A percentile compares a stretch with the other conserved stretches of the same genome.
Evolutionary conservation across 2,888 invertebrate species (phyloP).

Genomic region (Cataglyphis altisquamis): DNA sequence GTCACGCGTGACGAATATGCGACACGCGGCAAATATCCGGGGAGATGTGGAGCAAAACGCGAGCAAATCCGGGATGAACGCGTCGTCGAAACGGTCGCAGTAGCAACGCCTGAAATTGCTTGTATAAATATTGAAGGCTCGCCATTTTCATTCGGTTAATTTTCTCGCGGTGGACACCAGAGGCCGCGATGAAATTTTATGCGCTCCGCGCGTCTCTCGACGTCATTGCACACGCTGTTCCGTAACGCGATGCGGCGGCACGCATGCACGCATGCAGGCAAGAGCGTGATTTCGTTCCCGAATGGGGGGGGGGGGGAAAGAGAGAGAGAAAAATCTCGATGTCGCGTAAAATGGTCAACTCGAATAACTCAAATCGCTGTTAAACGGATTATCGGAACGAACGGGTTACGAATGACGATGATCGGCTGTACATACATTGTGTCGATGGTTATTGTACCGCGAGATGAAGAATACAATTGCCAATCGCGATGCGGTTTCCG

Average conservation of each 20-base stretch:
- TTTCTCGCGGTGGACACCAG: constrained; percentile 73
- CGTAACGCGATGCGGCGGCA: constrained; percentile 31
- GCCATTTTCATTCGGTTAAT: constrained; percentile 80
- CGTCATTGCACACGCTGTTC: constrained; percentile 14
- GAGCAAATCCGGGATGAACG: constrained; percentile 19
- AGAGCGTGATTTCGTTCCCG: constrained; percentile 5
- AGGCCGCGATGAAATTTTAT: constrained; percentile 77
- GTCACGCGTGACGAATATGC: constrained; percentile 68
- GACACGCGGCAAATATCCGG: constrained; percentile 61
- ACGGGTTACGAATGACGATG: constrained; percentile 71
- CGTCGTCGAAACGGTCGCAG: constrained; percentile 47
- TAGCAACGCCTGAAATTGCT: constrained; percentile 78
- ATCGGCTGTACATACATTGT: constrained; percentile 59
- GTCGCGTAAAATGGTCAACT: constrained; percentile 61
- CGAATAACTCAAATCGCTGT: constrained; percentile 69
- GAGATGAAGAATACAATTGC: constrained; percentile 47
- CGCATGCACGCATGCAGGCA: not conserved
- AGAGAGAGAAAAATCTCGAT: constrained; percentile 33
- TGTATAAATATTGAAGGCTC: constrained; percentile 81
- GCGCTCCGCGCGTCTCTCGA: constrained; percentile 64
- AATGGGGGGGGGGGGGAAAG: constrained; percentile 24
- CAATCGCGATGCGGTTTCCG: constrained; percentile 37
- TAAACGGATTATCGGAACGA: constrained; percentile 74
- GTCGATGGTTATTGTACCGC: constrained; percentile 50
- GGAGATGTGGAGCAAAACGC: constrained; percentile 35